These are phyloP conservation scores for Manacus vitellinus DNA, from an alignment of 2,113 vertebrate species.

Conservation along the genomic window DNA sequence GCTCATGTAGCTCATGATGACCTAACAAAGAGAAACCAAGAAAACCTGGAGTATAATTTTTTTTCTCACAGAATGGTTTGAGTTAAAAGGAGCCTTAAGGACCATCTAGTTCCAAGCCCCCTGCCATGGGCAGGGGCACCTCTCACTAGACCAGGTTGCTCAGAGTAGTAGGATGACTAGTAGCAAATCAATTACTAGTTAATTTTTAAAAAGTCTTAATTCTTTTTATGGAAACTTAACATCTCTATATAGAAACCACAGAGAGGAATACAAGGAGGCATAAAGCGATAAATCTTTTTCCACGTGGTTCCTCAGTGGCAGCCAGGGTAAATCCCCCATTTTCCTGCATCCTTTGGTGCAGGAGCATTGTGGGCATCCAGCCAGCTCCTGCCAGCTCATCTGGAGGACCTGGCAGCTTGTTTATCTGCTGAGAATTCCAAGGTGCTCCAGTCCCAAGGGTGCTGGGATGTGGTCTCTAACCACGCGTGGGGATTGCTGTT, in stretches of 20 bases:
- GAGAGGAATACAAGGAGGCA: neutral
- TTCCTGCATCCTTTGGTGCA: neutral
- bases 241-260: neutral
- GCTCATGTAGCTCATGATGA: neutral
- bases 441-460: too few relatives aligned
- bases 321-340: neutral
- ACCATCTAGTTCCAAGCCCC: neutral
- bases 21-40: neutral
- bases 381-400: neutral
- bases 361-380: neutral
- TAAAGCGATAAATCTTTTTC: neutral
- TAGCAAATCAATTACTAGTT: neutral
- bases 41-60: neutral
- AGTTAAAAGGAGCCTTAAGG: neutral
- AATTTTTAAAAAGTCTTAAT: neutral
- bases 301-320: fast-evolving
- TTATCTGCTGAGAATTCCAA: neutral
- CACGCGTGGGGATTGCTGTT: fast-evolving
- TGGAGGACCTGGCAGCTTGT: neutral
- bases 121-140: neutral
- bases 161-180: neutral
- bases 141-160: neutral
- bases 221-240: neutral
- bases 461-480: neutral
- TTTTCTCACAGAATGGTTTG: neutral